These are phyloP conservation scores for Marmota monax DNA, from an alignment of 2,113 vertebrate species.

Conservation along the genomic window DNA sequence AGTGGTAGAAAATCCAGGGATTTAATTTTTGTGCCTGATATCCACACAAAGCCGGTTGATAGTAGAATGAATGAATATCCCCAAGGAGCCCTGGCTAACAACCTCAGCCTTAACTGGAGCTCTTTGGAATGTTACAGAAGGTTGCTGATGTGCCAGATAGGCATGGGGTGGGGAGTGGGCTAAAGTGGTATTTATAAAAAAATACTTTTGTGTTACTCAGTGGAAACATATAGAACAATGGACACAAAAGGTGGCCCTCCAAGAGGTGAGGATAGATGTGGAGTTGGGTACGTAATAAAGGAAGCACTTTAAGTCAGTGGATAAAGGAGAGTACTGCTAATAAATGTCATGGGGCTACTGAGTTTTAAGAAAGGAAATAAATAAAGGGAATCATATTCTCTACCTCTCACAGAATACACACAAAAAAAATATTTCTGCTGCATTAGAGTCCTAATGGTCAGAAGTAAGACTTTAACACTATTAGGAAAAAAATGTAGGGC, in stretches of 20 bases:
- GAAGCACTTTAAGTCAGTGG: not conserved
- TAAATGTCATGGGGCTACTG: not conserved
- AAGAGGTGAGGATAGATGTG: not conserved
- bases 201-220: not conserved
- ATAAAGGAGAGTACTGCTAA: not conserved
- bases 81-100: not conserved
- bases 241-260: not conserved
- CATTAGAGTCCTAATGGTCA: not conserved
- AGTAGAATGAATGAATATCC: not conserved
- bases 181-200: not conserved
- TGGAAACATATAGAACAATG: not conserved
- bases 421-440: not conserved
- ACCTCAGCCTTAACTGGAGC: not conserved
- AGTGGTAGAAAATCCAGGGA: not conserved
- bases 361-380: slow-evolving; percentile 57
- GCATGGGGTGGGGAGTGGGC: accelerated
- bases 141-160: not conserved
- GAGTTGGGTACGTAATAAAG: not conserved
- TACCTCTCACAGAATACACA: not conserved
- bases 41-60: not conserved
- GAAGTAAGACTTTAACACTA: slow-evolving; percentile 13
- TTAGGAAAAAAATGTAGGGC: slow-evolving; percentile 38
- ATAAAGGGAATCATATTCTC: slow-evolving; percentile 20
- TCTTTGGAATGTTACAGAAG: not conserved
- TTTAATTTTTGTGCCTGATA: slow-evolving; percentile 9